Base-by-base conservation (phyloP, 1,140 invertebrate genomes). In the Sinonovacula constricta region DNA sequence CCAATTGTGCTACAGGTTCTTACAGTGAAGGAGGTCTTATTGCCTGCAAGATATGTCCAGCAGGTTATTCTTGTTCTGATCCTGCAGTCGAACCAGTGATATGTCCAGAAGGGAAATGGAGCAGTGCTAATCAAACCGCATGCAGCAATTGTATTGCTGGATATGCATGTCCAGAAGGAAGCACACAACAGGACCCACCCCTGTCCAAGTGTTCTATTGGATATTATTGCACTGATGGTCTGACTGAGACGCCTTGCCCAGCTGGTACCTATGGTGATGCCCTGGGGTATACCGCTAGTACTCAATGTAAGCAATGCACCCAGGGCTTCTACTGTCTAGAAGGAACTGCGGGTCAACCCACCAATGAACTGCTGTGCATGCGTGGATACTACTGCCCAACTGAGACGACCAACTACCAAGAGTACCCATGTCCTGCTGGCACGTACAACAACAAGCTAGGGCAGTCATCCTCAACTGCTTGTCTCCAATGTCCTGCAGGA, bases 251-350 rank as follows among this genome's bases (percentile, higher is more conserved):
- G 18, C 80, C 79, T 0, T 89, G 88, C 77, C 68, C 82, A 36
- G 76, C 53, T 33, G 89, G 88, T 7, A 89, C 39, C 10, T 90
- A 89, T 81, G 89, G 89, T 56, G 81, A 80, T 66, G 72, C 49
- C 24, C 31, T 39, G 24, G 89, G 89, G 15, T 79, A 83, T 12
- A 70, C 33, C 5, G 39, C 53, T 31, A 71, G 56, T 22, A 57
- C 82, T 15, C 79, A 87, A 0, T 90, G 89, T 69, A 82, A 54
- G 14, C 12, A 63, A 0, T 90, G 89, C 76, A 85, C 81, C 33
- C 84, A 87, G 45, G 85, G 86, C 10, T 89, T 82, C 60, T 89
- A 89, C 59, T 90, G 89, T 65, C 88, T 84, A 53, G 83, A 86
- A 39, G 86, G 83, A 12, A 87, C 86, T n/a, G 84, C 83, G 31